Evolutionary conservation across 1,140 invertebrate genomes (phyloP), one percentile per base, ranked within the genome.

Genomic region (Leptinotarsa undecemlineata): DNA sequence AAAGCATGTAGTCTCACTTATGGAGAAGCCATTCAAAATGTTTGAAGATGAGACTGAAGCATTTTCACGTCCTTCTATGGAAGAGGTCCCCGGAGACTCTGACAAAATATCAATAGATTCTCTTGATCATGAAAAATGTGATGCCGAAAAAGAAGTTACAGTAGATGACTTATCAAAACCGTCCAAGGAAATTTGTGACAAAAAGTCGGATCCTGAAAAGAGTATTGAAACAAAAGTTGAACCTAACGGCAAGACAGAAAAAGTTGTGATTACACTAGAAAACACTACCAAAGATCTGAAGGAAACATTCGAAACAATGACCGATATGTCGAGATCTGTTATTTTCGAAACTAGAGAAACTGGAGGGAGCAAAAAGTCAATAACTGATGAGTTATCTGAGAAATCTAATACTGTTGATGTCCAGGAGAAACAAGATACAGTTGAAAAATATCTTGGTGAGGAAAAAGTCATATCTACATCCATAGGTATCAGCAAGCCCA

Each of bases 271-370:
- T 8, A 15, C 21, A 33, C 60, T 64, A 1, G 62, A 62, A 71
- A 66, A 71, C 19, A 19, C 47, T 33, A 48, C 63, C n/a, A 64
- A 48, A 26, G 64, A 73, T 21, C 20, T 76, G 5, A 67, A 62
- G 21, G 60, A 61, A 68, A 73, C 71, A 42, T 48, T 68, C 42
- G 70, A 76, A 73, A 60, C 63, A 23, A 47, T 66, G 5, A 26
- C 23, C 1, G 70, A 73, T 20, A 51, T 69, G 47, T 33, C 48
- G 2, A 57, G 42, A 62, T 42, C 64, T 8, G 51, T 75, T 20
- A 63, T 71, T 33, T 75, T 75, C 68, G 74, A 75, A 75, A 75
- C 61, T 17, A 17, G 51, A n/a, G 51, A 8, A 57, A 17, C 17
- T 57, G n/a, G 15, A 57, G 51, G 11, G 8, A 42, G 33, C 33